Conservation (phyloP, 2,888 invertebrate species). For the Agonopterix alstromeriana region DNA sequence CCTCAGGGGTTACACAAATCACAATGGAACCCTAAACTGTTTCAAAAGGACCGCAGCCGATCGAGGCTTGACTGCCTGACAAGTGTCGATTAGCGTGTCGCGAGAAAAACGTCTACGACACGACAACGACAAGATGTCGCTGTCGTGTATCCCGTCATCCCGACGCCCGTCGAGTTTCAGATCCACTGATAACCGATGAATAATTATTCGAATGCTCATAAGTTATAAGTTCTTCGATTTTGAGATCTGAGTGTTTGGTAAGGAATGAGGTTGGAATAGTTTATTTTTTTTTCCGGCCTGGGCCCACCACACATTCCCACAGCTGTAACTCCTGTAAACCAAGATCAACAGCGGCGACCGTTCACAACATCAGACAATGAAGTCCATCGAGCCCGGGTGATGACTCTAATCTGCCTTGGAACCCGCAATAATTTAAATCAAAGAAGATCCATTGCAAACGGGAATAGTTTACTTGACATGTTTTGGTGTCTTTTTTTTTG, state of each 20-base stretch:
- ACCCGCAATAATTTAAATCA: too few relatives aligned
- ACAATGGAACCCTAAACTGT: background rate
- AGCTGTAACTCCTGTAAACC: too few relatives aligned
- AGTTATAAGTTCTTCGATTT: slow-evolving; percentile 16
- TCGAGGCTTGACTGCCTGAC: slow-evolving; percentile 25
- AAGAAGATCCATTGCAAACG: too few relatives aligned
- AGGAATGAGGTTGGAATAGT: background rate
- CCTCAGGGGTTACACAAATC: too few relatives aligned
- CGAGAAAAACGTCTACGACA: slow-evolving; percentile 39
- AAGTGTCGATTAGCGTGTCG: slow-evolving; percentile 56
- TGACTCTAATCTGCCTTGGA: too few relatives aligned
- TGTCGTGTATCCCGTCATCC: slow-evolving; percentile 47
- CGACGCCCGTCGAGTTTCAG: slow-evolving; percentile 26
- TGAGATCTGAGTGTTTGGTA: background rate
- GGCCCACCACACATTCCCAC: too few relatives aligned
- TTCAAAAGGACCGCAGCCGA: slow-evolving; percentile 28
- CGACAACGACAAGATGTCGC: slow-evolving; percentile 50
- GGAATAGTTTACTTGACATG: background rate
- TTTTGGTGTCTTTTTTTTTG: too few relatives aligned
- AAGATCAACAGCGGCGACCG: too few relatives aligned
- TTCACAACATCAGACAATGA: too few relatives aligned
- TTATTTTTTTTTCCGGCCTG: too few relatives aligned
- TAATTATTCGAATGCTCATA: slow-evolving; percentile 45
- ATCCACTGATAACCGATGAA: slow-evolving; percentile 52
- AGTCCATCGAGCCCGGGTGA: too few relatives aligned